Conservation (phyloP, 2,113 vertebrate species). For the Oreotrochilus melanogaster region DNA sequence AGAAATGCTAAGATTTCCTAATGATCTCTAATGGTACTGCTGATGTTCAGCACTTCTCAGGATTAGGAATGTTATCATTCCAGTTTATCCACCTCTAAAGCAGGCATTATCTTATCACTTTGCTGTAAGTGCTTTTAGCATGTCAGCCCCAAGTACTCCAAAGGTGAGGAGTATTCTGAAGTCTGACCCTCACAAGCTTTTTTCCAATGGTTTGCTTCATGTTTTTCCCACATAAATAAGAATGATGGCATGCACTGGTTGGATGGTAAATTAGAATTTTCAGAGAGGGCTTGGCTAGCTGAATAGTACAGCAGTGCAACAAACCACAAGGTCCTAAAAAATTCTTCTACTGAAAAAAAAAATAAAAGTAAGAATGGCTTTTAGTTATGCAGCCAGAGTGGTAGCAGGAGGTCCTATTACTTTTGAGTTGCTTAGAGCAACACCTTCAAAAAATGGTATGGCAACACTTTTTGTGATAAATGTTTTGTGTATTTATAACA, state of each 20-base stretch:
- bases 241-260: not conserved
- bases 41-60: conserved; percentile 53
- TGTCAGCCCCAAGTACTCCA: conserved; percentile 14
- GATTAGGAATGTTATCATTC: conserved; percentile 36
- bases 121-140: conserved; percentile 39
- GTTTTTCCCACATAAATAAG: conserved; percentile 13
- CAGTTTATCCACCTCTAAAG: conserved; percentile 25
- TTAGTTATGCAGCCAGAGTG: not conserved
- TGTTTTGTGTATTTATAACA: not conserved
- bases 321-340: not conserved
- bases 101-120: conserved; percentile 58
- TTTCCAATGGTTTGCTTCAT: not conserved
- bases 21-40: conserved; percentile 28
- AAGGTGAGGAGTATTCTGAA: conserved; percentile 52
- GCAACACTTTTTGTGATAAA: not conserved
- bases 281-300: not conserved
- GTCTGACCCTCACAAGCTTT: conserved; percentile 44
- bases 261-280: conserved; percentile 15
- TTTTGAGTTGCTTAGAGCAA: not conserved
- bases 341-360: not conserved
- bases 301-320: not conserved
- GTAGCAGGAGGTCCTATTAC: not conserved
- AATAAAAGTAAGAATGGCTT: not conserved
- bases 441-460: not conserved
- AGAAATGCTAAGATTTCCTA: conserved; percentile 27